Base-by-base conservation (phyloP, 2,888 invertebrate species). In the Archips crataeganus region DNA sequence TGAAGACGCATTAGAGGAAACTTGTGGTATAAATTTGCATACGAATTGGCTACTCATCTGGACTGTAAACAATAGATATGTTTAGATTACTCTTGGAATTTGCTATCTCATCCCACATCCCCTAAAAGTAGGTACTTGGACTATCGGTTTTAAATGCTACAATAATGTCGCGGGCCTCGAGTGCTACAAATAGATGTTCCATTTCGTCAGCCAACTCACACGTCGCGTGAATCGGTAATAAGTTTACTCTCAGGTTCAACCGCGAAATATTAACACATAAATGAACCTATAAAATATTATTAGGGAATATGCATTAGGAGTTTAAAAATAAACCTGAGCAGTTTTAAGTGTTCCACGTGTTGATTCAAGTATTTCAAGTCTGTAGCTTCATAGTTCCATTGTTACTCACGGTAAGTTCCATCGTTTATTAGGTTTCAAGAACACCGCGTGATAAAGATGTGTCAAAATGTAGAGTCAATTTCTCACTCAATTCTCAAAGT, bases 91-190 rank as follows among this genome's bases (percentile, higher is more conserved):
- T 15, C 63, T 59, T 49, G 39, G 32, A 68, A 15, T 51, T 72
- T 36, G 45, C 15, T 68, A 34, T 15, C 45, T 11, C 42, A 32
- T 68, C 67, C 34, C 39, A 9, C 60, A 70, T 60, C 45, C 60
- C 69, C 65, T 70, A 74, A 54, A 34, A 39, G 42, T 57, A 15
- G 9, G 54, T n/a, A 23, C 54, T 61, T 42, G 13, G 54, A 60
- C 54, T 65, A 45, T 70, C 65, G 65, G 54, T 74, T 70, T 67
- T 63, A 45, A 69, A 74, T 47, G 34, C 70, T 42, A 68, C 86
- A 86, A 88, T 92, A 91, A 88, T 93, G 92, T 93, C 93, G 86
- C 93, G 93, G 93, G 93, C 93, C 93, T 92, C 93, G 91, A 83
- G 85, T 85, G 87, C 90, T 89, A 86, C 90, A 94, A 94, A 94